Evolutionary conservation across 1,140 invertebrate genomes (phyloP).

Genomic region (Aphelenchoides besseyi): DNA sequence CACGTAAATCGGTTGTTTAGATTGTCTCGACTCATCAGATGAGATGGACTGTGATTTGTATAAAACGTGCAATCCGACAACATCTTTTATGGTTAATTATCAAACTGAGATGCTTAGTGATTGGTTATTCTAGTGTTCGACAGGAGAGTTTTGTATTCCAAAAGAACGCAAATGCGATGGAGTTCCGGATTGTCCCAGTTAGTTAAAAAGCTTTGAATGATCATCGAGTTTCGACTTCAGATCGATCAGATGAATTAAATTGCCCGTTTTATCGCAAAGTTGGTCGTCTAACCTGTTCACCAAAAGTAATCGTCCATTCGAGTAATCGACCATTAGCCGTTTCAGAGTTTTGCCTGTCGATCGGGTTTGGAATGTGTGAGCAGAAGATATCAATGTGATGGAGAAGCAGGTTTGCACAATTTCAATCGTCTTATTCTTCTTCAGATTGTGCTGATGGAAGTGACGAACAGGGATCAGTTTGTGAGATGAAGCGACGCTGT

Average conservation of each 20-base stretch:
- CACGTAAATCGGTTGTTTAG: neutral
- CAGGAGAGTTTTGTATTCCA: neutral
- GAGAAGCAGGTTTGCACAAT: neutral
- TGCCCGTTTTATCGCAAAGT: neutral
- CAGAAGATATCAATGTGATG: neutral
- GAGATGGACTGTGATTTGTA: neutral
- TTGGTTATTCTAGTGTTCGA: neutral
- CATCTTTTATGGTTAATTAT: neutral
- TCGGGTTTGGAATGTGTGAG: neutral
- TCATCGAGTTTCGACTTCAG: neutral
- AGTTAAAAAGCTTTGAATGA: neutral
- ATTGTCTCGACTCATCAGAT: constrained; percentile 3
- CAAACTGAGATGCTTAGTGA: neutral
- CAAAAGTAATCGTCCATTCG: neutral
- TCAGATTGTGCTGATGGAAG: neutral
- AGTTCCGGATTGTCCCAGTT: neutral
- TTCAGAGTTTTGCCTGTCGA: neutral
- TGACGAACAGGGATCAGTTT: neutral
- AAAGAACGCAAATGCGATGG: neutral
- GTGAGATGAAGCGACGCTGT: neutral
- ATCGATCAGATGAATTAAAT: neutral
- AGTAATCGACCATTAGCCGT: neutral
- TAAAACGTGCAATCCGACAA: neutral
- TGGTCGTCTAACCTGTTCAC: neutral
- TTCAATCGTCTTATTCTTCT: neutral